Evolutionary conservation across 2,888 invertebrate species (phyloP), one percentile per base, ranked within the genome.

Genomic region (Chrysolina americana): DNA sequence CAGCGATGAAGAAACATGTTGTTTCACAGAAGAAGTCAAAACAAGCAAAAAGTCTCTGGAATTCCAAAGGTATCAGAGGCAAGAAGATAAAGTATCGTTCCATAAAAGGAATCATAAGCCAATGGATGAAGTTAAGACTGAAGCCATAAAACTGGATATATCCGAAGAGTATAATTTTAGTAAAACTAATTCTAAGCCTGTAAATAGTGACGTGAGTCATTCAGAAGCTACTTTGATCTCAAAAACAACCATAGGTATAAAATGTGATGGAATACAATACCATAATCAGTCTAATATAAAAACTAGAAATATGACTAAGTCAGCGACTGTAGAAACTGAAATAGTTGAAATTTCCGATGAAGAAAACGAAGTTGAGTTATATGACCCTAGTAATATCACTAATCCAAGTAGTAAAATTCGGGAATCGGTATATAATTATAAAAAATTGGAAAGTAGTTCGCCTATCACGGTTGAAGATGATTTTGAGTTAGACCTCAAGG

Each of bases 1-100:
- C n/a, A 68, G 66, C 19, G 66, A 68, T 19, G 66, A 68, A 68
- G 68, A 68, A 36, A 44, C 19, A 13, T 41, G 17, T 13, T 41
- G 53, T 13, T 44, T 68, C 11, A 6, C 53, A 13, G 68, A 68
- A 56, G 68, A 68, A 53, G 68, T 68, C 10, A 9, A 68, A 68
- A 50, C 68, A 21, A 68, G 53, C 19, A 17, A 13, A n/a, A 59
- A 36, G 11, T 59, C 28, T 9, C 23, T 59, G 59, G 28, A 59
- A 28, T 59, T 36, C 36, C 59, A 36, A 59, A 59, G n/a, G n/a
- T 6, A 28, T n/a, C 59, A 28, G 36, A 59, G 59, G 36, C 59
- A 59, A 36, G 13, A 59, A 59, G 59, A 28, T 59, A n/a, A 36
- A 28, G 59, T 28, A 3, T 28, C 28, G n/a, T 59, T 59, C 9